Evolutionary conservation across 2,113 vertebrate genomes (phyloP).

Genomic region (Corythornis cristatus): DNA sequence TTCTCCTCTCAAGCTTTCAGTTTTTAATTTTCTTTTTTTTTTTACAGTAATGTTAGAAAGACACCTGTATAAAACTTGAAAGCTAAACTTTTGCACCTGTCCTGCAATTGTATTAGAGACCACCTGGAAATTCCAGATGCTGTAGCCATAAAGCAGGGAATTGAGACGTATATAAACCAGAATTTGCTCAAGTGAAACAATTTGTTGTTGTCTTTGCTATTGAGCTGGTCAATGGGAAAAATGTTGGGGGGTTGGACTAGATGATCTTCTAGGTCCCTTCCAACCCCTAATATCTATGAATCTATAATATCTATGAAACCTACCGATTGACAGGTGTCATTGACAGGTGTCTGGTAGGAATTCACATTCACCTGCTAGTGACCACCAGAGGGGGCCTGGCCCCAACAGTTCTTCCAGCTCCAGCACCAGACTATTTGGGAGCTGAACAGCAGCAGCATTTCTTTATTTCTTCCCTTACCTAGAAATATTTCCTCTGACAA

Average conservation of each 20-base stretch:
- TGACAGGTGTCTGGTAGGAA: no score
- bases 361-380: not conserved
- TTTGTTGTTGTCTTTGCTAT: not conserved
- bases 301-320: not conserved
- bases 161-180: not conserved
- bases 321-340: not conserved
- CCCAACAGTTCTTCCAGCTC: not conserved
- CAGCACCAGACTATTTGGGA: not conserved
- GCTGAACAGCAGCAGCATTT: not conserved
- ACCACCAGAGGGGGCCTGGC: conserved; percentile 29
- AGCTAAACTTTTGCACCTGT: not conserved
- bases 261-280: no score
- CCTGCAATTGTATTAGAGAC: not conserved
- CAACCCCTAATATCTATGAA: no score
- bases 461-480: not conserved
- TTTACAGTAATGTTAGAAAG: not conserved
- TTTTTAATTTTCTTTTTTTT: not conserved
- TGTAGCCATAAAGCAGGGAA: not conserved
- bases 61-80: not conserved
- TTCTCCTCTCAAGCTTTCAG: not conserved
- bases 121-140: not conserved
- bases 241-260: not conserved
- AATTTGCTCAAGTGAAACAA: not conserved
- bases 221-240: not conserved
- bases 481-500: not conserved